Conservation (phyloP, 2,797 vertebrate genomes). For the Oceanodroma leucorhoa region DNA sequence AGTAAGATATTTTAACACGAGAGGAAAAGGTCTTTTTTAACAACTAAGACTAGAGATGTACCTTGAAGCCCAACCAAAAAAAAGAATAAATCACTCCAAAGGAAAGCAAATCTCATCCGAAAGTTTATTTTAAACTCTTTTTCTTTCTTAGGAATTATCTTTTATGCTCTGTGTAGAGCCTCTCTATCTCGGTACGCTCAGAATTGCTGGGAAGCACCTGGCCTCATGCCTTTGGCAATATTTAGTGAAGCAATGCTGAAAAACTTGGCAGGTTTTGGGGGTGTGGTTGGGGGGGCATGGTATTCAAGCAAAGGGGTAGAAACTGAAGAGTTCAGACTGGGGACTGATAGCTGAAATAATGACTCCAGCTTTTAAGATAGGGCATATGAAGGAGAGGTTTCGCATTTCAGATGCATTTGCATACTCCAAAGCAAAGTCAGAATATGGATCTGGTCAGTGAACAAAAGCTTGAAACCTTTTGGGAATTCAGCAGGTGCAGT, state of each 20-base stretch:
- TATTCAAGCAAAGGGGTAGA: neutral
- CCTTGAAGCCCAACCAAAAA: neutral
- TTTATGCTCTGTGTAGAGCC: neutral
- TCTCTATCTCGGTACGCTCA: neutral
- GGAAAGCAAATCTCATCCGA: neutral
- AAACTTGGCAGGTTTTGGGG: neutral
- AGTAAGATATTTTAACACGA: neutral
- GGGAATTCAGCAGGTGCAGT: neutral
- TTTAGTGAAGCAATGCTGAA: neutral
- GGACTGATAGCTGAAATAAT: neutral
- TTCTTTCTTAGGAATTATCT: neutral
- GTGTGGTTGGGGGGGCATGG: rapidly evolving
- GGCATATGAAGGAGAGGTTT: neutral
- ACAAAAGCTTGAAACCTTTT: rapidly evolving
- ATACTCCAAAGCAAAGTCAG: neutral
- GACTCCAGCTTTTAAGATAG: neutral
- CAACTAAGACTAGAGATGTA: neutral
- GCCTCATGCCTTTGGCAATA: neutral
- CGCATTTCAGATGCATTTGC: neutral
- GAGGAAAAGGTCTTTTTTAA: neutral
- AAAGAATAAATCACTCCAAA: neutral
- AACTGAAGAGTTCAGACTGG: neutral
- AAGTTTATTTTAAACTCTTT: neutral
- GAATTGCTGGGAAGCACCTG: neutral
- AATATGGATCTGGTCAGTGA: neutral